These are phyloP conservation scores for Bombus terrestris DNA, from an alignment of 1,140 invertebrate species.

Conservation along the genomic window DNA sequence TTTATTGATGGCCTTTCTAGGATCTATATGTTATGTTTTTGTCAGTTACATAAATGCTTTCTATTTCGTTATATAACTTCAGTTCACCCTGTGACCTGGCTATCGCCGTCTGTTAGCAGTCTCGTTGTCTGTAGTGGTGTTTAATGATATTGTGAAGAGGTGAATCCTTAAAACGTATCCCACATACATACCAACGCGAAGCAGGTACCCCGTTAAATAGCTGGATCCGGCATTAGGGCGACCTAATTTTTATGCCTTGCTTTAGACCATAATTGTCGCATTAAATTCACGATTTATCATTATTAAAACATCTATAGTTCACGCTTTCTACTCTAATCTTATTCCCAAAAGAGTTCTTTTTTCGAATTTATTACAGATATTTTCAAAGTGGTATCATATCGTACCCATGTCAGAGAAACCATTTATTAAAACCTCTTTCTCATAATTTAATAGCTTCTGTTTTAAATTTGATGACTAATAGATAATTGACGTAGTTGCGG, in stretches of 20 bases:
- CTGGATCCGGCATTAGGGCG: slow-evolving; percentile 75
- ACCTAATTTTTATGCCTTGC: slow-evolving; percentile 70
- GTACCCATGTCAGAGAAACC: neutral
- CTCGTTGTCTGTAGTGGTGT: slow-evolving; percentile 62
- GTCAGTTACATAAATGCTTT: slow-evolving; percentile 61
- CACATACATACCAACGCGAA: slow-evolving; percentile 73
- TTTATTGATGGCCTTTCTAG: neutral
- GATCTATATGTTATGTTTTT: slow-evolving; percentile 27
- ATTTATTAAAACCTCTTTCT: no score
- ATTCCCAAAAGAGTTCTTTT: neutral
- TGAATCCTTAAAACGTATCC: slow-evolving; percentile 81
- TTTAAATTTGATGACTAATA: neutral
- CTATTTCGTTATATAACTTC: slow-evolving; percentile 66
- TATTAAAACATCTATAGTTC: neutral
- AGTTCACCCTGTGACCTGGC: slow-evolving; percentile 60
- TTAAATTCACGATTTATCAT: neutral
- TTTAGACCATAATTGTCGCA: neutral
- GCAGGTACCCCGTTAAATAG: slow-evolving; percentile 75
- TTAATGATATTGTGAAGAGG: slow-evolving; percentile 80
- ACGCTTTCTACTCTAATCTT: neutral
- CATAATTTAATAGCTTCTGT: neutral
- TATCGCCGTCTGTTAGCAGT: slow-evolving; percentile 50
- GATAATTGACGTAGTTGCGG: slow-evolving; percentile 11
- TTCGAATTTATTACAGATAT: neutral
- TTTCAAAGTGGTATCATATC: neutral